phyloP scores from a whole-genome alignment of 2,797 vertebrate species.

The Synanceia verrucosa region DNA sequence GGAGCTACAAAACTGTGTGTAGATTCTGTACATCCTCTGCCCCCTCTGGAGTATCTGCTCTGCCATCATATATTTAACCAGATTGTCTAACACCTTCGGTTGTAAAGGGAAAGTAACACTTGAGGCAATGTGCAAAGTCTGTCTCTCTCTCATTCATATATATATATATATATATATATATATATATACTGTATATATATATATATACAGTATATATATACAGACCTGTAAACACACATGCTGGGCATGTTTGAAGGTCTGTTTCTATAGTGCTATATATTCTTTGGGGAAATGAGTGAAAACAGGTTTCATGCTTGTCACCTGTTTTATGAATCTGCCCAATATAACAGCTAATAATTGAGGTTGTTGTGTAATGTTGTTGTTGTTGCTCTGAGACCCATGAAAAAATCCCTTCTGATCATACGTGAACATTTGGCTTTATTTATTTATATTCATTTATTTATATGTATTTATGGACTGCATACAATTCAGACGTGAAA shows the following conservation, averaged over 20 bases:
- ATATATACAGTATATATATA: background rate
- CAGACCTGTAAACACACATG: background rate
- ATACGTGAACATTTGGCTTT: too few species aligned
- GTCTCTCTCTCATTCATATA: conserved; percentile 21
- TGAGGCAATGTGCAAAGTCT: conserved; percentile 49
- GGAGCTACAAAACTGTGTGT: background rate
- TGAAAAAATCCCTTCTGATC: too few species aligned
- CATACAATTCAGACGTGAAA: background rate
- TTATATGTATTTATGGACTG: too few species aligned
- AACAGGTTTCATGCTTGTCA: conserved; percentile 1
- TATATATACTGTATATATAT: background rate
- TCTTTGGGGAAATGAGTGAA: background rate
- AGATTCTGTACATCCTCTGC: background rate
- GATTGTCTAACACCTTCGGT: conserved; percentile 55
- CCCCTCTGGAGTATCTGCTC: conserved; percentile 41
- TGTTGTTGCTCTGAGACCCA: background rate
- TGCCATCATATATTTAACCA: conserved; percentile 52
- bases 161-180: background rate
- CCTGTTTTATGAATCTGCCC: conserved; percentile 2
- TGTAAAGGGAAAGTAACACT: conserved; percentile 56
- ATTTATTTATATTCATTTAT: too few species aligned
- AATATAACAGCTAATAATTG: background rate
- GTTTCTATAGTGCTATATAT: background rate
- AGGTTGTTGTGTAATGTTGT: conserved; percentile 1
- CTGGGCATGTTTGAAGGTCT: background rate